A percentile compares a stretch with the other conserved stretches of the same genome.
Evolutionary conservation across 2,888 invertebrate genomes (phyloP).

Genomic region (Rhingia rostrata): DNA sequence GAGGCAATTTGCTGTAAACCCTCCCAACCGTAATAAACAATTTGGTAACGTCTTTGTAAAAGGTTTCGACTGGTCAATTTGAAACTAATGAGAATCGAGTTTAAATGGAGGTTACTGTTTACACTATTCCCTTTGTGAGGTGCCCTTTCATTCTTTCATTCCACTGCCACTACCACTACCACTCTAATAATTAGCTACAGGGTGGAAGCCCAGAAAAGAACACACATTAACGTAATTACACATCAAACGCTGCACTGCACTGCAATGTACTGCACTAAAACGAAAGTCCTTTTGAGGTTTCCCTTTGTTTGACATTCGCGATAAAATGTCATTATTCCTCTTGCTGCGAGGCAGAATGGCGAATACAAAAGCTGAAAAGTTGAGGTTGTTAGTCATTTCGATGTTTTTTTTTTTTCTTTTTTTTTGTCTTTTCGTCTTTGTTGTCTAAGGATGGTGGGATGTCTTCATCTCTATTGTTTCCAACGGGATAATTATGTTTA

Average conservation of each 20-base stretch:
- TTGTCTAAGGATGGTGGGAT: background rate
- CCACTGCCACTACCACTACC: slow-evolving; percentile 26
- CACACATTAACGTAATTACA: slow-evolving; percentile 56
- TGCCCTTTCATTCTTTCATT: slow-evolving; percentile 10
- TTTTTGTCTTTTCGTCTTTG: slow-evolving; percentile 10
- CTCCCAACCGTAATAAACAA: slow-evolving; percentile 33
- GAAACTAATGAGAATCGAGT: slow-evolving; percentile 3
- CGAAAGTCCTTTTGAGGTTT: slow-evolving; percentile 43
- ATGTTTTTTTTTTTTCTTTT: slow-evolving; percentile 22
- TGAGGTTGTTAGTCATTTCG: slow-evolving; percentile 54
- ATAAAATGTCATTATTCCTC: slow-evolving; percentile 57
- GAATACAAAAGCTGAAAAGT: slow-evolving; percentile 49
- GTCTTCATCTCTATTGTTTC: slow-evolving; percentile 2
- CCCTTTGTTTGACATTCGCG: slow-evolving; percentile 44
- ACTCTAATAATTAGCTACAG: slow-evolving; percentile 52
- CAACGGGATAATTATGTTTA: slow-evolving; percentile 18
- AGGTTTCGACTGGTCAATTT: slow-evolving; percentile 1
- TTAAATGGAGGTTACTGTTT: background rate
- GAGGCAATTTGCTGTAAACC: slow-evolving; percentile 21
- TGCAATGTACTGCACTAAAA: slow-evolving; percentile 27
- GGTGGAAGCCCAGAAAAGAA: slow-evolving; percentile 8
- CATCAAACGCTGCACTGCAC: slow-evolving; percentile 53
- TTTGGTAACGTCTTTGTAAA: slow-evolving; percentile 41
- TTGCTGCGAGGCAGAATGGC: slow-evolving; percentile 30
- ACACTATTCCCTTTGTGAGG: slow-evolving; percentile 14